phyloP scores from a whole-genome alignment of 1,140 invertebrate species.

The Apis cerana region DNA sequence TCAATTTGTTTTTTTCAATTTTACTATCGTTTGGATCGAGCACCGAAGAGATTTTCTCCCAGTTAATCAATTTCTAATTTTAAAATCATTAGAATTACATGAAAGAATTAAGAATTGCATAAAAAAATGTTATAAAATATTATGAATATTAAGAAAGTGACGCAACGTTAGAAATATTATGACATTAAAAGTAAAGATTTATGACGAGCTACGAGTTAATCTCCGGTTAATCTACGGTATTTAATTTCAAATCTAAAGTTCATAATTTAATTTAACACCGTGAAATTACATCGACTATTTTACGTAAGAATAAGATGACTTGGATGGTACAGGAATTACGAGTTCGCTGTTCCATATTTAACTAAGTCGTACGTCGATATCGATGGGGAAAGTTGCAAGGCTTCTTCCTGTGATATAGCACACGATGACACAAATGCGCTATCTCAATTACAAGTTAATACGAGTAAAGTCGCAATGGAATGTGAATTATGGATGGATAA shows the following conservation, averaged over 20 bases:
- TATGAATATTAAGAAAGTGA: not conserved
- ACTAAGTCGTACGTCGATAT: conserved; percentile 26
- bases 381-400: conserved; percentile 32
- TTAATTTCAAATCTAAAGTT: not conserved
- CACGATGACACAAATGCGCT: conserved; percentile 21
- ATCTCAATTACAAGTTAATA: conserved; percentile 31
- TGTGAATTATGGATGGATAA: not conserved
- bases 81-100: no score
- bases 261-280: not conserved
- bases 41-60: no score
- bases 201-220: not conserved
- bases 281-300: not conserved
- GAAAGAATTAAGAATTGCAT: no score
- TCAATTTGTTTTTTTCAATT: no score
- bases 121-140: no score
- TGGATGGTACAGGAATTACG: not conserved
- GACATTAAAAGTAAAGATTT: not conserved
- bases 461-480: conserved; percentile 14
- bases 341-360: not conserved
- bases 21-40: no score
- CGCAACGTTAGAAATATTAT: not conserved
- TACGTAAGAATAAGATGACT: not conserved
- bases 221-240: not conserved
- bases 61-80: no score
- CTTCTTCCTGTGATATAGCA: conserved; percentile 12